Conservation (phyloP, 53 echinoderm and acorn worm genomes). For the Zoroaster sp. region DNA sequence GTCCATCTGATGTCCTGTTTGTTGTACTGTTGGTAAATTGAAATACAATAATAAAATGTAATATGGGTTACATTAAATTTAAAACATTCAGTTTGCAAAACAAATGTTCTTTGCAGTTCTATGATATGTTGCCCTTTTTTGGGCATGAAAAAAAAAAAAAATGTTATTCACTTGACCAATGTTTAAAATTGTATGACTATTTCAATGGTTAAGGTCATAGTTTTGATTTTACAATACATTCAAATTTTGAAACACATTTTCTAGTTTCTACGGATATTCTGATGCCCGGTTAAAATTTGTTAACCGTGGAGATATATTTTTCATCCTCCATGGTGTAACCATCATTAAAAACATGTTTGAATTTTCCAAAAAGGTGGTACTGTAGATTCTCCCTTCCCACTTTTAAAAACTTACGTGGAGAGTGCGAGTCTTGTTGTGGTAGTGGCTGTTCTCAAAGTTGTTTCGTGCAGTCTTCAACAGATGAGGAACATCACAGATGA, state of each 20-base stretch:
- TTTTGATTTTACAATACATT: neutral
- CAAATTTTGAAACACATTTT: neutral
- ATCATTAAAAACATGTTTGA: neutral
- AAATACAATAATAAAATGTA: neutral
- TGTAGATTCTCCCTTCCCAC: neutral
- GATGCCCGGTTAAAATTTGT: neutral
- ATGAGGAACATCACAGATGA: slow-evolving; percentile 71
- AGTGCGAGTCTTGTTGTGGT: slow-evolving; percentile 11
- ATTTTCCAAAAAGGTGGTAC: neutral
- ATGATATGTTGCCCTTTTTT: neutral
- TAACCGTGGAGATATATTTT: neutral
- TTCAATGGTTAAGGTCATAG: neutral
- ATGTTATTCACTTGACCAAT: neutral
- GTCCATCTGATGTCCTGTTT: neutral
- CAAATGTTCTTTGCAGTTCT: neutral
- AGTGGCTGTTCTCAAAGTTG: slow-evolving; percentile 63
- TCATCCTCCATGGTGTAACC: neutral
- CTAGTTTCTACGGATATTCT: too few relatives aligned
- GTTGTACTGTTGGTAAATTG: neutral
- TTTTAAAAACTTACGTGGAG: slow-evolving; percentile 12
- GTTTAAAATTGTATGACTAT: neutral
- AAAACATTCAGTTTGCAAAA: neutral
- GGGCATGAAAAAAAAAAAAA: neutral
- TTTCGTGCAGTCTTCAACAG: slow-evolving; percentile 64
- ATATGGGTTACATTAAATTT: neutral